These are phyloP conservation scores for Ophion ventricosus DNA, from an alignment of 2,888 invertebrate species.

Conservation along the genomic window DNA sequence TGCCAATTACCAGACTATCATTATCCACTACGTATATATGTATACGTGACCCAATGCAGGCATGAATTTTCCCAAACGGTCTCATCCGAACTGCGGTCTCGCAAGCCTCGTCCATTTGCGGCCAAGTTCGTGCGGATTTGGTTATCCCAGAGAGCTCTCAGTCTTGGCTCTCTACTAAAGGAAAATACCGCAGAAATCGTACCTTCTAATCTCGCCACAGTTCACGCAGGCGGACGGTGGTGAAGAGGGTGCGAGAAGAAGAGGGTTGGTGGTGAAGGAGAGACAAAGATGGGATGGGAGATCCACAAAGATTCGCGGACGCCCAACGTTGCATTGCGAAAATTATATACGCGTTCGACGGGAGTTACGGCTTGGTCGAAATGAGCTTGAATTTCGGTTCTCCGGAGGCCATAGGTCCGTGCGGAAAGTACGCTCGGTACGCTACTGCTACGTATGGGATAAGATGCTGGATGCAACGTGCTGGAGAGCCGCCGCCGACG, in stretches of 20 bases:
- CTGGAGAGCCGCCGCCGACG: not conserved
- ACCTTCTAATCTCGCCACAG: constrained; percentile 48
- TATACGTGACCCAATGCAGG: too few relatives aligned
- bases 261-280: constrained; percentile 12
- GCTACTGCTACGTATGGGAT: constrained; percentile 4
- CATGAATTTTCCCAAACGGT: too few relatives aligned
- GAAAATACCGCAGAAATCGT: constrained; percentile 2
- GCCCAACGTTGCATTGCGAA: constrained; percentile 54
- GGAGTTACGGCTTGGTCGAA: constrained; percentile 73
- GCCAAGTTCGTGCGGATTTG: not conserved
- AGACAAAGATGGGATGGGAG: constrained; percentile 15
- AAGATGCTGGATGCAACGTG: constrained; percentile 31
- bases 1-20: too few relatives aligned
- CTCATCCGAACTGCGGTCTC: too few relatives aligned
- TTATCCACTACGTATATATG: too few relatives aligned
- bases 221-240: not conserved
- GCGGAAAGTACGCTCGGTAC: not conserved
- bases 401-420: constrained; percentile 5
- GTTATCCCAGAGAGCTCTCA: not conserved
- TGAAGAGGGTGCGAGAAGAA: not conserved
- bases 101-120: too few relatives aligned
- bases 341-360: constrained; percentile 68
- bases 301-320: not conserved
- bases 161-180: too few relatives aligned
- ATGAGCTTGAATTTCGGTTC: constrained; percentile 73